Evolutionary conservation across 2,113 vertebrate genomes (phyloP).

Genomic region (Dromiciops gliroides): DNA sequence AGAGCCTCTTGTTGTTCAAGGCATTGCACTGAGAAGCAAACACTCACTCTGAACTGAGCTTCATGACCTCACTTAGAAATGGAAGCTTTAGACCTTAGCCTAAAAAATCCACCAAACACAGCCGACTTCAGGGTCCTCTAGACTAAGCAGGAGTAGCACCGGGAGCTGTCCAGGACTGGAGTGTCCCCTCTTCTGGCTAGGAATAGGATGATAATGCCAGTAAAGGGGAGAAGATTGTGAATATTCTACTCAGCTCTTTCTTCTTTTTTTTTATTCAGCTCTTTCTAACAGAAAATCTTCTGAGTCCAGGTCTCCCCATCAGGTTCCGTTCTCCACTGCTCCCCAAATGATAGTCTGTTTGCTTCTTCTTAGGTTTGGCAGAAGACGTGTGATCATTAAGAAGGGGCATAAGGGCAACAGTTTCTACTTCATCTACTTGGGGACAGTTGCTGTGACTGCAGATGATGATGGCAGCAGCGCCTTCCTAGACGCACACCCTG

Average conservation of each 20-base stretch:
- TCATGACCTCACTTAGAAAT: neutral
- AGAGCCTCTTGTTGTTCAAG: neutral
- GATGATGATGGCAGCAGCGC: constrained; percentile 78
- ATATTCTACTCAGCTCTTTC: neutral
- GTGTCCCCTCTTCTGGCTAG: neutral
- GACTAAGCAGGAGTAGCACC: neutral
- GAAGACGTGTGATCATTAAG: constrained; percentile 74
- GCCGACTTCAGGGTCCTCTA: neutral
- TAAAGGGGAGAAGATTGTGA: neutral
- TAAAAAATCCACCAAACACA: neutral
- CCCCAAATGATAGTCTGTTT: neutral
- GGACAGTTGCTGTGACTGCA: constrained; percentile 72
- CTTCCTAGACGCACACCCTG: constrained; percentile 70
- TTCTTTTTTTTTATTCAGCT: neutral
- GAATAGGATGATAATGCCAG: neutral
- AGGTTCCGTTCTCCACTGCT: neutral
- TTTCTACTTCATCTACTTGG: constrained; percentile 79
- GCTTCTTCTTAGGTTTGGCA: constrained; percentile 74
- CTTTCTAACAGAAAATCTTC: neutral
- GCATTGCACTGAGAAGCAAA: neutral
- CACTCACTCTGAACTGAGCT: neutral
- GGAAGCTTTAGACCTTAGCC: neutral
- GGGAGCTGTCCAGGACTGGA: neutral
- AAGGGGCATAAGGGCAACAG: constrained; percentile 72
- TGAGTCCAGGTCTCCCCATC: neutral